These are phyloP conservation scores for Pomacea canaliculata DNA, from an alignment of 2,888 invertebrate species.

Conservation along the genomic window DNA sequence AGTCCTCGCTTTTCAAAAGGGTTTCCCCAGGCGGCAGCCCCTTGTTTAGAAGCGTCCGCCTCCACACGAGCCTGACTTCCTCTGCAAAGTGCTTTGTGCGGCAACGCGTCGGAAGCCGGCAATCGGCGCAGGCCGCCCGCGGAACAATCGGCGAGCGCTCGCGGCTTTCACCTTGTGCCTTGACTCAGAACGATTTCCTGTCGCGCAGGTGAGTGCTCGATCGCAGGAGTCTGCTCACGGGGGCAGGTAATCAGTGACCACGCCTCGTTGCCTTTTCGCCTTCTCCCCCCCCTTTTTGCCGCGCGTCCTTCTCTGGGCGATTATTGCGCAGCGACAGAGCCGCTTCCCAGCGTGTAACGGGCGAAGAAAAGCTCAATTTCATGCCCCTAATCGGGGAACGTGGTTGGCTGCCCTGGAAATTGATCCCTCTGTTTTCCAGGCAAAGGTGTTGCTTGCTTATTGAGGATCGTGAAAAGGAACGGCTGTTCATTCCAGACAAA, in stretches of 20 bases:
- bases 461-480: not conserved
- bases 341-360: not conserved
- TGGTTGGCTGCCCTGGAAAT: not conserved
- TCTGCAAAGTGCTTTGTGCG: too few relatives aligned
- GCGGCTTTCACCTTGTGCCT: too few relatives aligned
- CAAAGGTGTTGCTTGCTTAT: slow-evolving; percentile 2
- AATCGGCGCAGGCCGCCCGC: too few relatives aligned
- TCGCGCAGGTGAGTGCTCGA: too few relatives aligned
- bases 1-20: too few relatives aligned
- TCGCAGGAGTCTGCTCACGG: not conserved
- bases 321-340: not conserved
- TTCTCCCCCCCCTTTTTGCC: too few relatives aligned
- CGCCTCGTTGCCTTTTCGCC: not conserved
- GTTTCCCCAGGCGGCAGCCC: too few relatives aligned
- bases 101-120: too few relatives aligned
- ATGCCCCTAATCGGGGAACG: not conserved
- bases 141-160: too few relatives aligned
- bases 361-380: slow-evolving; percentile 3
- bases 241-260: slow-evolving; percentile 11
- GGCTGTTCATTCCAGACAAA: slow-evolving; percentile 13
- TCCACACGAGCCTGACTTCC: too few relatives aligned
- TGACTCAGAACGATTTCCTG: too few relatives aligned
- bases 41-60: too few relatives aligned
- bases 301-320: not conserved
- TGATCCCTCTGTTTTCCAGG: not conserved